phyloP scores from a whole-genome alignment of 2,888 invertebrate genomes.

The Palloptera scutellata region DNA sequence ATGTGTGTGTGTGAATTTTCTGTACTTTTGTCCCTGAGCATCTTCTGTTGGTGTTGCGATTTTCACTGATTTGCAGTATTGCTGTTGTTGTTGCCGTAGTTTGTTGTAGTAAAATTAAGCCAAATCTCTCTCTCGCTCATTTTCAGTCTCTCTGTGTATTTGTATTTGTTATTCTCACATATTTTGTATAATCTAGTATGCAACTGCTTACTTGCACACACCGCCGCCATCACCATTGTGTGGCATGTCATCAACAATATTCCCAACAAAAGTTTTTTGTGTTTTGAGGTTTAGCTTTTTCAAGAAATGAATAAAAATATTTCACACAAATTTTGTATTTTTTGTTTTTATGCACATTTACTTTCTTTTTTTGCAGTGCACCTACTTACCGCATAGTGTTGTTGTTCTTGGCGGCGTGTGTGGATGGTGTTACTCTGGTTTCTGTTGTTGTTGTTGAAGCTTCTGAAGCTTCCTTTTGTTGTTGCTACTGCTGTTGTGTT shows the following conservation, averaged over 20 bases:
- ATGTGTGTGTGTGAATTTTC: neutral
- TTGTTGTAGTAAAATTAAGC: neutral
- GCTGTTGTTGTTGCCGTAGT: constrained; percentile 21
- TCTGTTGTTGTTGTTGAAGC: constrained; percentile 29
- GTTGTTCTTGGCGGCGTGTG: too few relatives aligned
- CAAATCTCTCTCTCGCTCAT: neutral
- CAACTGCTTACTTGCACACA: neutral
- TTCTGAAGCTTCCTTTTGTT: constrained; percentile 23
- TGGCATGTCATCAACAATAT: neutral
- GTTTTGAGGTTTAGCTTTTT: constrained; percentile 7
- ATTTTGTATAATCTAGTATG: constrained; percentile 20
- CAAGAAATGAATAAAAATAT: neutral
- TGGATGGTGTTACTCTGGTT: neutral
- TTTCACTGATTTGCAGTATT: neutral
- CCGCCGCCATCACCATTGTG: constrained; percentile 16
- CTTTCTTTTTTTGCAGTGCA: constrained; percentile 7
- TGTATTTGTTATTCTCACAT: constrained; percentile 13
- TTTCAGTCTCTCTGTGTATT: neutral
- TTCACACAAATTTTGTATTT: too few relatives aligned
- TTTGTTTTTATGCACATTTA: constrained; percentile 7
- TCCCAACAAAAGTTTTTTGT: constrained; percentile 22
- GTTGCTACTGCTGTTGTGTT: constrained; percentile 4
- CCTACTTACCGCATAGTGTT: neutral
- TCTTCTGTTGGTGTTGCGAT: neutral
- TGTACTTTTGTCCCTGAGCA: constrained; percentile 4